A percentile compares a stretch with the other conserved stretches of the same genome.
These are phyloP conservation scores for Drosophila basisetae DNA, from an alignment of 2,888 invertebrate species.

Conservation along the genomic window DNA sequence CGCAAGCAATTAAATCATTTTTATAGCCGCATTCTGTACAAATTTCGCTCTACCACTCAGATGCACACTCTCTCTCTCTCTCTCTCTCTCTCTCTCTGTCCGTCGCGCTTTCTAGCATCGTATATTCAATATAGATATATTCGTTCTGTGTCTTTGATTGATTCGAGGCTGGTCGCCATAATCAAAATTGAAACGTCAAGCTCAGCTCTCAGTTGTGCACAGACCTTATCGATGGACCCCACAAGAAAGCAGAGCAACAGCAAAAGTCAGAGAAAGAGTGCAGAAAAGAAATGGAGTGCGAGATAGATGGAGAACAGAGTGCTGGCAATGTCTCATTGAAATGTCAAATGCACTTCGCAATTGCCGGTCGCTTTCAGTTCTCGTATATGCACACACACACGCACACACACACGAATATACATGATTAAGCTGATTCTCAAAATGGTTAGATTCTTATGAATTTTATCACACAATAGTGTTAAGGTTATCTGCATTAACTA, in stretches of 20 bases:
- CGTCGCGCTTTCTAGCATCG: not conserved
- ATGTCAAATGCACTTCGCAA: constrained; percentile 71
- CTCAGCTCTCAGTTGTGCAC: constrained; percentile 45
- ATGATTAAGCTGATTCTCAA: not conserved
- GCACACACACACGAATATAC: not conserved
- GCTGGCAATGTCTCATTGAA: constrained; percentile 57
- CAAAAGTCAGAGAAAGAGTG: not conserved
- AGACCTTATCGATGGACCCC: not conserved
- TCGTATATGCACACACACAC: not conserved
- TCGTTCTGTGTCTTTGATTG: constrained; percentile 51
- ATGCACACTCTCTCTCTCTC: not conserved
- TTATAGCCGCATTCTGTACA: constrained; percentile 68
- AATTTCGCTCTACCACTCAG: constrained; percentile 27
- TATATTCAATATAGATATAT: not conserved
- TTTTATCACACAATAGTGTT: not conserved
- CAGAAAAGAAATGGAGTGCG: not conserved
- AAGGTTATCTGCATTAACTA: not conserved
- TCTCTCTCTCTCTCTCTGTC: too few species aligned
- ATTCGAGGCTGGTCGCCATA: constrained; percentile 46
- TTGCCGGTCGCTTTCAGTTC: constrained; percentile 14
- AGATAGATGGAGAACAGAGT: not conserved
- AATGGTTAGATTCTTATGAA: not conserved
- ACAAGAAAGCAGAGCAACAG: constrained; percentile 6
- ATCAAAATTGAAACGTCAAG: constrained; percentile 67
- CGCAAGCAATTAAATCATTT: constrained; percentile 75